Base-by-base conservation (phyloP, 2,888 invertebrate species). In the Hyposoter dolosus region DNA sequence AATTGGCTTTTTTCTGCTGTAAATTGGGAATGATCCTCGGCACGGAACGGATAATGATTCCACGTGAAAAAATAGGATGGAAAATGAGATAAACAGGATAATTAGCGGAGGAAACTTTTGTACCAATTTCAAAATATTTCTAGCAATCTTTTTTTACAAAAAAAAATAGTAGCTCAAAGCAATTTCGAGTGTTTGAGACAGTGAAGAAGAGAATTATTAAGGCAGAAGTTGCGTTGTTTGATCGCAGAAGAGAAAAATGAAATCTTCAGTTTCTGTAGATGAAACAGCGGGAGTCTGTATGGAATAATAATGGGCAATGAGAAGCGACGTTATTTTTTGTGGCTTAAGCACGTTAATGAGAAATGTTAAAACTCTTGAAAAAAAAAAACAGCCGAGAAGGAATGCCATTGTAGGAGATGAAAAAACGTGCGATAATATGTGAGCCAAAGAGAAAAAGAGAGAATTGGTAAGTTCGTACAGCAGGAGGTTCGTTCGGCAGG, bases 331-430 rank as follows among this genome's bases (percentile, higher is more conserved):
- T 56, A 32, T 19, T 79, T 75, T 50, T 68, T 79, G 68, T 17
- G 47, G 23, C 43, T 28, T 9, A 69, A 40, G 60, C 17, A 69
- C 47, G 47, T 79, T 75, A 69, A 74, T 50, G 79, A 80, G 69
- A 74, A 80, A 84, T 84, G 75, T 69, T 79, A 60, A 63, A 69
- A 63, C 53, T 69, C 43, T 69, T 23, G 60, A 53, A 72, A 78
- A 83, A 56, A 23, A 45, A 68, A 3, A 28, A n/a, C 19, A 75
- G 79, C 79, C 75, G 69, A 63, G 32, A 47, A 47, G 17, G 28
- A 15, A 47, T 47, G 12, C 43, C 43, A 43, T 68, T 68, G 53
- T 15, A 32, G 50, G n/a, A 50, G 17, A 45, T 60, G 43, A n/a
- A 74, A 17, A 43, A 40, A 40, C 43, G 60, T 28, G 10, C 50